Evolutionary conservation across 2,113 vertebrate species (phyloP).

Genomic region (Mirounga angustirostris): DNA sequence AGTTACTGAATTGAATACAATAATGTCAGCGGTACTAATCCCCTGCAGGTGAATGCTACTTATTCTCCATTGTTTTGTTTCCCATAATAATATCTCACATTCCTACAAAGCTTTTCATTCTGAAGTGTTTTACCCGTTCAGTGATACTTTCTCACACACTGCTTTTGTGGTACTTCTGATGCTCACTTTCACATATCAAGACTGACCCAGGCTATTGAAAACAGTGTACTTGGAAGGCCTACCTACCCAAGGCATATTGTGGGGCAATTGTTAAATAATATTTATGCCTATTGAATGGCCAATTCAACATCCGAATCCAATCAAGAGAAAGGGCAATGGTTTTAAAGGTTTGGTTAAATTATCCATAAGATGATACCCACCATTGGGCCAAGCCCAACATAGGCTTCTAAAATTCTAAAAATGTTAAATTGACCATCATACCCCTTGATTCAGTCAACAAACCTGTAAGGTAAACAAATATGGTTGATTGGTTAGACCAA

Average conservation of each 20-base stretch:
- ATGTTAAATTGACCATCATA: not conserved
- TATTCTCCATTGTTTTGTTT: slow-evolving; percentile 78
- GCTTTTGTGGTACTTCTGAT: not conserved
- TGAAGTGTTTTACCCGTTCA: not conserved
- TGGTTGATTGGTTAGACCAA: not conserved
- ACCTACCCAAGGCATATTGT: no score
- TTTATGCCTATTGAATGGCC: no score
- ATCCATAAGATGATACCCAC: not conserved
- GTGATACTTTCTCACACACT: slow-evolving; percentile 48
- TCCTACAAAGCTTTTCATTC: slow-evolving; percentile 12
- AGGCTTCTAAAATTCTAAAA: not conserved
- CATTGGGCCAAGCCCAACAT: not conserved
- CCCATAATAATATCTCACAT: slow-evolving; percentile 55
- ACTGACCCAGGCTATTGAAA: not conserved
- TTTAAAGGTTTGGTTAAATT: not conserved
- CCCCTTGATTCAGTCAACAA: not conserved
- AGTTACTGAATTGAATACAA: slow-evolving; percentile 69
- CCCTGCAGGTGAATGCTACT: slow-evolving; percentile 78
- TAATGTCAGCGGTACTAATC: slow-evolving; percentile 56
- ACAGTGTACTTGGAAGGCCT: accelerated
- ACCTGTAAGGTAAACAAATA: not conserved
- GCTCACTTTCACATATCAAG: not conserved
- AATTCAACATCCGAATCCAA: not conserved
- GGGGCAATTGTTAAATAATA: not conserved
- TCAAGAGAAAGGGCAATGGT: not conserved